Evolutionary conservation across 2,888 invertebrate species (phyloP).

Genomic region (Seira ritae): DNA sequence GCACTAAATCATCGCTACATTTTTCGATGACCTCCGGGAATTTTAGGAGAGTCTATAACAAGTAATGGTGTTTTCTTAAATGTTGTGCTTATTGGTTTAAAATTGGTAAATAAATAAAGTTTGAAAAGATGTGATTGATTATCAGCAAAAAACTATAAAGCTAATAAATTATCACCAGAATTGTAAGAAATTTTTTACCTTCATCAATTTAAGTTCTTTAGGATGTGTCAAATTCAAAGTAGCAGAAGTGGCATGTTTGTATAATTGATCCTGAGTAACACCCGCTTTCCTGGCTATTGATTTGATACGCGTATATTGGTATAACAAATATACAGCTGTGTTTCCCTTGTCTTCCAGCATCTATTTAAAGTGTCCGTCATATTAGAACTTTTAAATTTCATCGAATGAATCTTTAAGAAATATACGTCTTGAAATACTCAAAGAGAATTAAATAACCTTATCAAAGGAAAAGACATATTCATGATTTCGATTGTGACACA

Average conservation of each 20-base stretch:
- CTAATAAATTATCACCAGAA: too few relatives aligned
- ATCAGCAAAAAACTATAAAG: too few relatives aligned
- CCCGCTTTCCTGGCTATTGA: slow-evolving; percentile 91
- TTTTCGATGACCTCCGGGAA: slow-evolving; percentile 92
- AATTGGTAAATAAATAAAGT: too few relatives aligned
- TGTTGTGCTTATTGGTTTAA: too few relatives aligned
- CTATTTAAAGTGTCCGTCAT: slow-evolving; percentile 74
- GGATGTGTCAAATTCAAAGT: slow-evolving; percentile 87
- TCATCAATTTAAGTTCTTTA: slow-evolving; percentile 96
- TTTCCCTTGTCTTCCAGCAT: slow-evolving; percentile 99
- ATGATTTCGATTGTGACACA: slow-evolving; percentile 93
- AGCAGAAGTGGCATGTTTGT: slow-evolving; percentile 80
- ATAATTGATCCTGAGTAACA: slow-evolving; percentile 80
- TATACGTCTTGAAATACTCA: not conserved
- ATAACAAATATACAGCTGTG: slow-evolving; percentile 97
- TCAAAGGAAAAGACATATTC: slow-evolving; percentile 99
- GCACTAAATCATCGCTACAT: slow-evolving; percentile 86
- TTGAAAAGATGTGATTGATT: too few relatives aligned
- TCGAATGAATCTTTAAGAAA: not conserved
- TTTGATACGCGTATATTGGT: slow-evolving; percentile 94
- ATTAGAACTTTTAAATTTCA: slow-evolving; percentile 7
- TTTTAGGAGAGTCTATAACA: slow-evolving; percentile 81
- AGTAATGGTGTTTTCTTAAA: too few relatives aligned
- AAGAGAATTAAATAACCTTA: slow-evolving; percentile 79
- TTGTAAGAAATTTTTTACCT: too few relatives aligned